phyloP scores from a whole-genome alignment of 1,140 invertebrate species.

The Thereuonema tuberculata region DNA sequence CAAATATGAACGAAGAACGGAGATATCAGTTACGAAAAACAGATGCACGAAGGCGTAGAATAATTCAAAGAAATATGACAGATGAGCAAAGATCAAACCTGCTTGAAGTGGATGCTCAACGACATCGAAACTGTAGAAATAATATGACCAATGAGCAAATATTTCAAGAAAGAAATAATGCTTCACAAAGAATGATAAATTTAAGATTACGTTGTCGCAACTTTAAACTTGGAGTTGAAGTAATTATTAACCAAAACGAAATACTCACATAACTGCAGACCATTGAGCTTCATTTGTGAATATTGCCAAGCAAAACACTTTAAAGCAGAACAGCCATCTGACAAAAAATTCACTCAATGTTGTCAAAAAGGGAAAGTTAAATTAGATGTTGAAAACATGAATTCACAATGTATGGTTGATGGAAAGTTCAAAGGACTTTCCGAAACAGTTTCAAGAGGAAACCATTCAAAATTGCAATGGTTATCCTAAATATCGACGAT shows the following conservation, averaged over 20 bases:
- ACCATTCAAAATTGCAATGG: conserved; percentile 29
- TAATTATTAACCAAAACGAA: neutral
- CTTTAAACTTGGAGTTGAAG: neutral
- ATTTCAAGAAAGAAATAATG: neutral
- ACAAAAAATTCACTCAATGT: conserved; percentile 1
- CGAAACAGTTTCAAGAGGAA: conserved; percentile 23
- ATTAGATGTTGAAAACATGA: conserved; percentile 23
- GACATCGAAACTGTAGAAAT: neutral
- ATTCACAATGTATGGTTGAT: conserved; percentile 35
- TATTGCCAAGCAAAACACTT: neutral
- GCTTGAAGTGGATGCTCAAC: neutral
- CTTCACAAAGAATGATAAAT: neutral
- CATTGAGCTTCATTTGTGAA: neutral
- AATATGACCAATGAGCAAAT: neutral
- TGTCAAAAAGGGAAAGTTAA: conserved; percentile 9
- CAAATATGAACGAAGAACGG: neutral
- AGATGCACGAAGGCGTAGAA: neutral
- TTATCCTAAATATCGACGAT: conserved; percentile 30
- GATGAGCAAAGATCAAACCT: too few relatives aligned
- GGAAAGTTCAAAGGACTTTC: conserved; percentile 34
- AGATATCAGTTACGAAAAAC: too few relatives aligned
- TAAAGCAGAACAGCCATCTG: neutral
- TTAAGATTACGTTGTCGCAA: neutral
- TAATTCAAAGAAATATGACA: too few relatives aligned
- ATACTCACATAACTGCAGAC: neutral